Conservation (phyloP, 2,797 vertebrate genomes). For the Rhinogobio ventralis region DNA sequence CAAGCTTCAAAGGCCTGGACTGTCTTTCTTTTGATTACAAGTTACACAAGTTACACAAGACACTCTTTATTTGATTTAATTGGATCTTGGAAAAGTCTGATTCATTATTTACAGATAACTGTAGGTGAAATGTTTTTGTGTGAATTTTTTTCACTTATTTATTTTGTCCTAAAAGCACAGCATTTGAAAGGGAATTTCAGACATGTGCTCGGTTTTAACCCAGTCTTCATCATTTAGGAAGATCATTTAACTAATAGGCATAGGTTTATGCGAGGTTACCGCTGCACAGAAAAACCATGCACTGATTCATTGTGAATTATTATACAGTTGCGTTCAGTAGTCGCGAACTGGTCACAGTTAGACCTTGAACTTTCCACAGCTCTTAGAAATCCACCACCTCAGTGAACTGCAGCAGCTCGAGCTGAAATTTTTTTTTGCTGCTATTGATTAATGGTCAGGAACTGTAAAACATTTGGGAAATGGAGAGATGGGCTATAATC, state of each 20-base stretch:
- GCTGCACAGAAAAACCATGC: neutral
- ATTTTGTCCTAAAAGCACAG: neutral
- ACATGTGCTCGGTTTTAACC: slow-evolving; percentile 15
- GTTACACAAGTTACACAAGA: slow-evolving; percentile 61
- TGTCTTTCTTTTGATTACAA: slow-evolving; percentile 68
- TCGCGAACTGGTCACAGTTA: slow-evolving; percentile 42
- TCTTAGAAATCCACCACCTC: slow-evolving; percentile 55
- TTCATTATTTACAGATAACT: slow-evolving; percentile 57
- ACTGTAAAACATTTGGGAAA: slow-evolving; percentile 80
- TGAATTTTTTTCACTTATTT: slow-evolving; percentile 31
- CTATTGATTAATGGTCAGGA: slow-evolving; percentile 83
- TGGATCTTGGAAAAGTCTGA: slow-evolving; percentile 68
- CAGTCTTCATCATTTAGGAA: slow-evolving; percentile 22
- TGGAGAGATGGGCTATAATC: slow-evolving; percentile 76
- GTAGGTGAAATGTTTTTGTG: slow-evolving; percentile 13
- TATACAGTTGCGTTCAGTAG: slow-evolving; percentile 23
- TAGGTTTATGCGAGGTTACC: slow-evolving; percentile 14
- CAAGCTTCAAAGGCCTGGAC: slow-evolving; percentile 76
- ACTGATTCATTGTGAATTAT: slow-evolving; percentile 36
- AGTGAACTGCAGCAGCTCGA: slow-evolving; percentile 52
- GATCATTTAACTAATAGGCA: slow-evolving; percentile 33
- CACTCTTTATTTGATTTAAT: slow-evolving; percentile 66
- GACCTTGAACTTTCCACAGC: slow-evolving; percentile 53
- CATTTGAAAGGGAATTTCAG: slow-evolving; percentile 12
- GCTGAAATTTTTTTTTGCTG: slow-evolving; percentile 66